phyloP scores from a whole-genome alignment of 2,888 invertebrate species.

The Autographa pulchrina region DNA sequence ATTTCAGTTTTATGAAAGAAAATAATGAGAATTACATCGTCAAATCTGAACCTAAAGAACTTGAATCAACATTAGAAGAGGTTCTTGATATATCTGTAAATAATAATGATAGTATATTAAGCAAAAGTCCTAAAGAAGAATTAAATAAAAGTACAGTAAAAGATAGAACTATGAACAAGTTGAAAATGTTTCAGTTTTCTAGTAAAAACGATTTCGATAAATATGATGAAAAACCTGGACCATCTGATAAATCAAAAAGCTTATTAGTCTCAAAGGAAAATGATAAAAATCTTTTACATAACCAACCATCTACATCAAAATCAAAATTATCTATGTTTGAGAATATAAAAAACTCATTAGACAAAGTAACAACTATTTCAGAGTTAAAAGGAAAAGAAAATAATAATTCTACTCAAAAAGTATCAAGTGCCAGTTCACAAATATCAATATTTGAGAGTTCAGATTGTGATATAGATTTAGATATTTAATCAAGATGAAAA shows the following conservation, averaged over 20 bases:
- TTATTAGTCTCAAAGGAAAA: conserved; percentile 13
- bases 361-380: conserved; percentile 43
- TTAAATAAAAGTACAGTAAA: conserved; percentile 34
- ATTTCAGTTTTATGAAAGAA: conserved; percentile 69
- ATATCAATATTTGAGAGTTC: conserved; percentile 86
- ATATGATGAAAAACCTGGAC: conserved; percentile 68
- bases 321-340: conserved; percentile 42
- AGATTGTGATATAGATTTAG: conserved; percentile 87
- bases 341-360: conserved; percentile 14
- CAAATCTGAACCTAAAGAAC: conserved; percentile 31
- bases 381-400: conserved; percentile 58
- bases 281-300: background rate
- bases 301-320: conserved; percentile 40
- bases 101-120: conserved; percentile 33
- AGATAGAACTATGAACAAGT: conserved; percentile 65
- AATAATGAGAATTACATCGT: conserved; percentile 25
- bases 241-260: conserved; percentile 20
- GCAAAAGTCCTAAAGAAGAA: conserved; percentile 30
- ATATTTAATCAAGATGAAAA: conserved; percentile 74
- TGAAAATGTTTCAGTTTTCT: conserved; percentile 79
- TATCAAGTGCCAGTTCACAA: conserved; percentile 73
- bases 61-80: conserved; percentile 18
- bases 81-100: conserved; percentile 34
- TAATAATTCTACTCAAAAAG: conserved; percentile 54
- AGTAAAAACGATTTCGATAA: conserved; percentile 76